A percentile compares a stretch with the other conserved stretches of the same genome.
phyloP scores from a whole-genome alignment of 2,113 vertebrate species.

The Paramisgurnus dabryanus region DNA sequence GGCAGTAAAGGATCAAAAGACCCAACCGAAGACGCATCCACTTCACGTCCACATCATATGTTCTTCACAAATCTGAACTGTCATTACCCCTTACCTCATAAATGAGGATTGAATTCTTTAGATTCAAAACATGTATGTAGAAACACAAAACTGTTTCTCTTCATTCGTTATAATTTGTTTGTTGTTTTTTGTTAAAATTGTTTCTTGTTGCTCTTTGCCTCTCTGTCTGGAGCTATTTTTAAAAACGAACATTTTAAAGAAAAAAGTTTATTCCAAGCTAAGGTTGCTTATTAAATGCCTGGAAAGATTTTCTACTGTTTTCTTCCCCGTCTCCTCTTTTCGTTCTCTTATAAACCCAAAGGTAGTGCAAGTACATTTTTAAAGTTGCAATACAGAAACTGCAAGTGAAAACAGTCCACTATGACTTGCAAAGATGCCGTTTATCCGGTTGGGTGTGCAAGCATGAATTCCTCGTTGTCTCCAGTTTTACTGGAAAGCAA shows the following conservation, averaged over 20 bases:
- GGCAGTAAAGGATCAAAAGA: constrained; percentile 55
- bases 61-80: constrained; percentile 70
- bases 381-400: not conserved
- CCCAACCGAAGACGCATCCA: constrained; percentile 69
- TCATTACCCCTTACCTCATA: constrained; percentile 24
- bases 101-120: constrained; percentile 32
- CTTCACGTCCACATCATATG: constrained; percentile 80
- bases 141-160: constrained; percentile 50
- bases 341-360: not conserved
- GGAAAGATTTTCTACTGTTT: constrained; percentile 78
- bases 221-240: constrained; percentile 70
- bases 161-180: constrained; percentile 64
- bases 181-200: constrained; percentile 65
- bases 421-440: not conserved
- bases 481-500: not conserved
- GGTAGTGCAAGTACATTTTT: not conserved
- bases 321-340: constrained; percentile 67
- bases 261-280: constrained; percentile 74
- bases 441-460: not conserved
- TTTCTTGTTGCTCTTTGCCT: constrained; percentile 35
- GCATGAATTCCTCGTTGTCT: not conserved
- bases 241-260: constrained; percentile 62
- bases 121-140: constrained; percentile 64
- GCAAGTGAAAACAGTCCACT: not conserved
- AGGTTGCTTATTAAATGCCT: constrained; percentile 78